Base-by-base conservation (phyloP, 2,888 invertebrate species). In the Agrotis ipsilon region DNA sequence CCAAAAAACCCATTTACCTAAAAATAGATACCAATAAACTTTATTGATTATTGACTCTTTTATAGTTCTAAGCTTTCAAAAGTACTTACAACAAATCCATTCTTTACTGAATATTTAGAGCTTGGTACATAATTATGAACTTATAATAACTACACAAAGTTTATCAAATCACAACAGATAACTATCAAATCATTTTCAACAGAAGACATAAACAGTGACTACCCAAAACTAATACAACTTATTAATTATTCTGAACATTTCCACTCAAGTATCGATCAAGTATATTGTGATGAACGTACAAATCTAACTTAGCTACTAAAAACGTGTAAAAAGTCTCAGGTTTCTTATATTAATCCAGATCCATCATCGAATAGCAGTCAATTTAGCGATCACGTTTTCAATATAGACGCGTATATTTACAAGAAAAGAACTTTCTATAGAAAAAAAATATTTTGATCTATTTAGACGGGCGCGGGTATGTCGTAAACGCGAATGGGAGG, bases 401-500 rank as follows among this genome's bases (percentile, higher is more conserved):
- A 72, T 76, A 85, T 66, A 24, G 61, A 57, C 21, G 13, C 78
- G 80, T 86, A 59, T 85, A 75, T 86, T 82, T 68, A 72, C 76
- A 73, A 81, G 64, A 62, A 62, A 80, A 73, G 73, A 82, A 80
- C 71, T 73, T 79, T 73, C 70, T 63, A 77, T 87, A 87, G 88
- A 87, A 91, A 87, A 91, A 88, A 87, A 83, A 89, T 89, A 91
- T 92, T 92, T 92, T 92, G 93, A 92, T 93, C 90, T 92, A 93
- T 94, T 90, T 88, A 88, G 88, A 87, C 81, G 87, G 87, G 87
- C 85, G 87, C 85, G 90, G 89, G 90, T 87, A 87, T 89, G 91
- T 93, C 94, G 92, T 95, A 95, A 95, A 94, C 86, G 92, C 87
- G 90, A 92, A 93, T 92, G 89, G 90, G 92, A 91, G 93, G 94